phyloP scores from a whole-genome alignment of 2,888 invertebrate genomes.

The Apomyelois bistriatella region DNA sequence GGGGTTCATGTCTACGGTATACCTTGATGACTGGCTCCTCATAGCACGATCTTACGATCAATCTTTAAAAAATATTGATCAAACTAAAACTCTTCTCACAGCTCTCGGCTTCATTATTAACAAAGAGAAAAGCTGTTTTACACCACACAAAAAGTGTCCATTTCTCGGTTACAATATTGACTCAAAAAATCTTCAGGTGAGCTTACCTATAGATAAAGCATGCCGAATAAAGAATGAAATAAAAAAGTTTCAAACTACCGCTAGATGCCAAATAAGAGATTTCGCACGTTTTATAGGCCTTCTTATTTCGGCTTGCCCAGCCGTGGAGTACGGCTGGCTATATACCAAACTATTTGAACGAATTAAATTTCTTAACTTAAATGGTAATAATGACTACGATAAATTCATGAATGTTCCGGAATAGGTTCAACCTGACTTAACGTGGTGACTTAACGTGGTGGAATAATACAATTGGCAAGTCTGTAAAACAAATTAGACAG shows the following conservation, averaged over 20 bases:
- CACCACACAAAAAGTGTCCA: conserved; percentile 17
- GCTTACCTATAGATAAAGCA: conserved; percentile 21
- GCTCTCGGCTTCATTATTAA: conserved; percentile 23
- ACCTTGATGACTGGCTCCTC: conserved; percentile 11
- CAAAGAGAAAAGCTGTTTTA: conserved; percentile 19
- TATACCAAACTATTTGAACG: conserved; percentile 31
- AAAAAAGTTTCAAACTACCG: conserved; percentile 11
- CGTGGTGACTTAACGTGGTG: too few species aligned
- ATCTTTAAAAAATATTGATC: neutral
- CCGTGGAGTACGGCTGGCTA: conserved; percentile 32
- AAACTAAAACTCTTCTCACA: neutral
- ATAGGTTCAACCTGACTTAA: neutral
- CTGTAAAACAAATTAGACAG: neutral
- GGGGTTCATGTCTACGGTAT: conserved; percentile 16
- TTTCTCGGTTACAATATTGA: conserved; percentile 20
- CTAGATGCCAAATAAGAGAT: conserved; percentile 22
- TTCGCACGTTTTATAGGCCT: conserved; percentile 25
- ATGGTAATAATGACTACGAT: neutral
- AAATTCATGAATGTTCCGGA: neutral
- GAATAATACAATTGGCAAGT: neutral
- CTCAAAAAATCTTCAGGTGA: conserved; percentile 2
- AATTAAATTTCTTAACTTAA: neutral
- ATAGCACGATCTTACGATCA: neutral
- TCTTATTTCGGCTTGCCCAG: conserved; percentile 31
- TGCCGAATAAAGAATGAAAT: neutral